Conservation (phyloP, 1,140 invertebrate genomes). For the Calycopis cecrops region DNA sequence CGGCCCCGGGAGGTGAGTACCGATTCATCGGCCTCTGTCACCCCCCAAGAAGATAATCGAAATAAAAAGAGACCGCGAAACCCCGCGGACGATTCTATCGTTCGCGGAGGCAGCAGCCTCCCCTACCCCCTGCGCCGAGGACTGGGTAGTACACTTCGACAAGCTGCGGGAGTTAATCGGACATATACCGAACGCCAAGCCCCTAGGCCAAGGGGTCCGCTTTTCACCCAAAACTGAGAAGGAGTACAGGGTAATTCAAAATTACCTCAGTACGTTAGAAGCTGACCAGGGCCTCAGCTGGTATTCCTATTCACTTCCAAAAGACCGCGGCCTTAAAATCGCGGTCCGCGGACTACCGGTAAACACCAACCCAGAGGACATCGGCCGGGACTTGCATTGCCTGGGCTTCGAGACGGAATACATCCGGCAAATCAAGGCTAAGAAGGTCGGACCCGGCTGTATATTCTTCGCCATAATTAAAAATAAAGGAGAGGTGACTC, state of each 20-base stretch:
- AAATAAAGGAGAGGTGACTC: neutral
- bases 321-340: no score
- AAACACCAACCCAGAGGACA: neutral
- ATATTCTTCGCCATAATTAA: no score
- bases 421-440: neutral
- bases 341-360: no score
- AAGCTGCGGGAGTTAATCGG: neutral
- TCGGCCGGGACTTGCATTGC: neutral
- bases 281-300: neutral
- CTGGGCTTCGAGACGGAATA: neutral
- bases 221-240: no score
- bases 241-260: neutral
- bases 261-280: neutral
- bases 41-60: no score
- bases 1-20: no score
- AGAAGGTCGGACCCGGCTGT: neutral
- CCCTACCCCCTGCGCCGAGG: neutral
- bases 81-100: no score
- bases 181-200: neutral
- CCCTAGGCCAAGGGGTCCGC: no score
- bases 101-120: no score
- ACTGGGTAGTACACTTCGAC: neutral
- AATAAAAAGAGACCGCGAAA: no score
- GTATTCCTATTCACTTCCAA: no score
- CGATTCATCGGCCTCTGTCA: no score